phyloP scores from a whole-genome alignment of 2,113 vertebrate species.

The Albula glossodonta region DNA sequence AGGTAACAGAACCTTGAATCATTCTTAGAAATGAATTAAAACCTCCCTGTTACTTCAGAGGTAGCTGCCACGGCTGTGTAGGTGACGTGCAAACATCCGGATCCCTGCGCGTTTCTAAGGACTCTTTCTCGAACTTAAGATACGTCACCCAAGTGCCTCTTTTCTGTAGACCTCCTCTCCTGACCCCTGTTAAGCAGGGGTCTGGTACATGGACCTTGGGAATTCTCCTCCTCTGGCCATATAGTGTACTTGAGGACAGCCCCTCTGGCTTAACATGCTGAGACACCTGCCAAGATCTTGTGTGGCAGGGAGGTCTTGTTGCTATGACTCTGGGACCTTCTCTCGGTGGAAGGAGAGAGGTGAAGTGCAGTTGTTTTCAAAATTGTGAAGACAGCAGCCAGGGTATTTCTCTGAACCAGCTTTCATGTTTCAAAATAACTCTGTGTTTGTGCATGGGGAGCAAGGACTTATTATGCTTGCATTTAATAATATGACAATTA shows the following conservation, averaged over 20 bases:
- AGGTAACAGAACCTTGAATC: not conserved
- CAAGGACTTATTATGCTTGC: no score
- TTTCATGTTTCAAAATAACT: not conserved
- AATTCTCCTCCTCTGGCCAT: not conserved
- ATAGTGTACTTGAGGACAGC: conserved; percentile 4
- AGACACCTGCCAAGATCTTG: not conserved
- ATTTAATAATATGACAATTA: not conserved
- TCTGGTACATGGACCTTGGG: not conserved
- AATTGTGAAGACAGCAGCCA: not conserved
- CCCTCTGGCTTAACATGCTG: not conserved
- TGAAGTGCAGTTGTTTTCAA: conserved; percentile 19
- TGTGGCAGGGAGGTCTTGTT: not conserved
- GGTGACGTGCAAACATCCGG: no score
- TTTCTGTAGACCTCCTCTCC: not conserved
- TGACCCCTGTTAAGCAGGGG: not conserved
- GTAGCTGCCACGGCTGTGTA: no score
- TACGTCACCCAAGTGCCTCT: not conserved
- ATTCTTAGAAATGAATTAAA: not conserved
- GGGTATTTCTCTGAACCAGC: not conserved
- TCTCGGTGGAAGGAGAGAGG: conserved; percentile 1
- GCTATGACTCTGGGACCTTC: conserved; percentile 18
- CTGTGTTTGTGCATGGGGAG: no score
- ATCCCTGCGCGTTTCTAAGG: not conserved
- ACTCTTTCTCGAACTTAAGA: not conserved
- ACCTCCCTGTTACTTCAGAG: not conserved